Evolutionary conservation across 2,888 invertebrate species (phyloP).

Genomic region (Hetaerina titia): DNA sequence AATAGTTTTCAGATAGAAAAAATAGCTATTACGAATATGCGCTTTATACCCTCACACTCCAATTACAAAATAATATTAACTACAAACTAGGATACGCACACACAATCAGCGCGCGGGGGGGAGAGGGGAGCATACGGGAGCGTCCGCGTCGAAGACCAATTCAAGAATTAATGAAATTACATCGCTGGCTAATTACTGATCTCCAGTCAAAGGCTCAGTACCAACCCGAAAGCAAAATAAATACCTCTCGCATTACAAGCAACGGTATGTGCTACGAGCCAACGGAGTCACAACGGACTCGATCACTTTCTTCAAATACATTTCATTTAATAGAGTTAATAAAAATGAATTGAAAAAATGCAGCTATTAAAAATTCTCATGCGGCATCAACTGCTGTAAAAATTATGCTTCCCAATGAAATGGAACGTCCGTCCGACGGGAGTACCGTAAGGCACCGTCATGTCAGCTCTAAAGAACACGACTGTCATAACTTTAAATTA

Average conservation of each 20-base stretch:
- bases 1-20: neutral
- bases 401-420: neutral
- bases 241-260: neutral
- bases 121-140: neutral
- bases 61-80: constrained; percentile 20
- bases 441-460: neutral
- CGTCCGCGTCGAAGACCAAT: neutral
- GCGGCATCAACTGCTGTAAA: neutral
- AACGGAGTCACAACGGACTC: neutral
- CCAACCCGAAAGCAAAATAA: neutral
- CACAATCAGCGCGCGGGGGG: constrained; percentile 9
- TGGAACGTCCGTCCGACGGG: neutral
- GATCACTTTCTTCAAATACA: neutral
- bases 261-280: neutral
- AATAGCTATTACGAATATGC: neutral
- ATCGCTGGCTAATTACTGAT: constrained; percentile 44
- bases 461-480: neutral
- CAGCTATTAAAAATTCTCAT: neutral
- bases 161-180: constrained; percentile 45
- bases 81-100: neutral
- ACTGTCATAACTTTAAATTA: neutral
- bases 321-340: neutral
- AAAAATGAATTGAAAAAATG: neutral
- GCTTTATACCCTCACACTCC: neutral
- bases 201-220: neutral